Percentiles rank a stretch among this genome's conserved stretches.
phyloP scores from a whole-genome alignment of 2,113 vertebrate species.

The Cavia aperea region DNA sequence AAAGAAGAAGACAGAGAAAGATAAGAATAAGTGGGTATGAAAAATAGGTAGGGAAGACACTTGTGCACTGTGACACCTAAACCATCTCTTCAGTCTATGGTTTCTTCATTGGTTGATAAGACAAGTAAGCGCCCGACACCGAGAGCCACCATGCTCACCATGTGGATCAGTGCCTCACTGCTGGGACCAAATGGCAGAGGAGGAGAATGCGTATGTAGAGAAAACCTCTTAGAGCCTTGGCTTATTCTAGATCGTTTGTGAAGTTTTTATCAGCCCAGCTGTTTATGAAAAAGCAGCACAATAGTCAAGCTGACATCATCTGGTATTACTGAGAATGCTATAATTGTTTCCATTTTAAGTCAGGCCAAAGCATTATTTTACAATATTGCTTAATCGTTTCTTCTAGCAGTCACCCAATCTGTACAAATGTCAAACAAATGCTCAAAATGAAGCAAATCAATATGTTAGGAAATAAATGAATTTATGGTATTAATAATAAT shows the following conservation, averaged over 20 bases:
- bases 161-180: not conserved
- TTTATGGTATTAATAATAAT: slow-evolving; percentile 31
- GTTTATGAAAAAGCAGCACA: slow-evolving; percentile 46
- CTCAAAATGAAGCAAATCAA: slow-evolving; percentile 36
- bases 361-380: slow-evolving; percentile 42
- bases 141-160: not conserved
- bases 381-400: slow-evolving; percentile 16
- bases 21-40: not conserved
- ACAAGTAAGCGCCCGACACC: not conserved
- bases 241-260: slow-evolving; percentile 32
- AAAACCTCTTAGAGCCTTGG: not conserved
- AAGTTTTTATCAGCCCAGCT: slow-evolving; percentile 15
- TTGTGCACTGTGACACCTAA: not conserved
- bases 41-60: not conserved
- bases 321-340: slow-evolving; percentile 13
- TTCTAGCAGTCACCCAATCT: not conserved
- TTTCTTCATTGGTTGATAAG: not conserved
- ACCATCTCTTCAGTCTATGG: not conserved
- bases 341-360: slow-evolving; percentile 49
- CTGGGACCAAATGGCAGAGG: not conserved
- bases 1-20: not conserved
- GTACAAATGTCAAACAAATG: slow-evolving; percentile 3
- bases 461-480: slow-evolving; percentile 34
- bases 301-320: slow-evolving; percentile 49
- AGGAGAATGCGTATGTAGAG: not conserved